Percentiles rank a stretch among this genome's conserved stretches.
These are phyloP conservation scores for Turnix velox DNA, from an alignment of 2,113 vertebrate species.

Conservation along the genomic window DNA sequence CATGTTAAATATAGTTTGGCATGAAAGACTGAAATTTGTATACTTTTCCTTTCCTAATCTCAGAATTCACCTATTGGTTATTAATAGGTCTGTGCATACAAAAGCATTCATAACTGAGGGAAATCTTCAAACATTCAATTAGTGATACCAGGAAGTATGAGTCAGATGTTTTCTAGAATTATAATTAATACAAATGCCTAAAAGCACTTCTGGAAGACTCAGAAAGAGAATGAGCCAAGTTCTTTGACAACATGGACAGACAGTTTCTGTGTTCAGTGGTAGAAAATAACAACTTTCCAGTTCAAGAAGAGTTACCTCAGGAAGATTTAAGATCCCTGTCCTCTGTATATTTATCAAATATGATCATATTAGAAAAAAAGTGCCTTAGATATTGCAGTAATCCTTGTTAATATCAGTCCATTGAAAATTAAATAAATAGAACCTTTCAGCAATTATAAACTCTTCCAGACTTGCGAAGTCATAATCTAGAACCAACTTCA, in stretches of 20 bases:
- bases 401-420: not conserved
- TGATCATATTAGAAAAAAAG: not conserved
- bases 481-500: not conserved
- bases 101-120: not conserved
- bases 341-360: not conserved
- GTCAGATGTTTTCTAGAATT: not conserved
- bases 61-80: not conserved
- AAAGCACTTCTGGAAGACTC: not conserved
- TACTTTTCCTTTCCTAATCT: not conserved
- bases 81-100: not conserved
- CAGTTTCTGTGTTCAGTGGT: not conserved
- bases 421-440: not conserved
- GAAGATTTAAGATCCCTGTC: not conserved
- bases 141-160: not conserved
- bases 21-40: not conserved
- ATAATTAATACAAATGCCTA: not conserved
- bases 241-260: not conserved
- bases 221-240: not conserved
- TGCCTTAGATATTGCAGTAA: not conserved
- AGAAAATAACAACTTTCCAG: not conserved
- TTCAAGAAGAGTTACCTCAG: not conserved
- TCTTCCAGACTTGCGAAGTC: not conserved
- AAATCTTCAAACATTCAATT: not conserved
- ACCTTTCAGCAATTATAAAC: not conserved
- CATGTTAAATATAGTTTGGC: not conserved